Evolutionary conservation across 2,113 vertebrate genomes (phyloP), one percentile per base, ranked within the genome.

Genomic region (Caretta caretta): DNA sequence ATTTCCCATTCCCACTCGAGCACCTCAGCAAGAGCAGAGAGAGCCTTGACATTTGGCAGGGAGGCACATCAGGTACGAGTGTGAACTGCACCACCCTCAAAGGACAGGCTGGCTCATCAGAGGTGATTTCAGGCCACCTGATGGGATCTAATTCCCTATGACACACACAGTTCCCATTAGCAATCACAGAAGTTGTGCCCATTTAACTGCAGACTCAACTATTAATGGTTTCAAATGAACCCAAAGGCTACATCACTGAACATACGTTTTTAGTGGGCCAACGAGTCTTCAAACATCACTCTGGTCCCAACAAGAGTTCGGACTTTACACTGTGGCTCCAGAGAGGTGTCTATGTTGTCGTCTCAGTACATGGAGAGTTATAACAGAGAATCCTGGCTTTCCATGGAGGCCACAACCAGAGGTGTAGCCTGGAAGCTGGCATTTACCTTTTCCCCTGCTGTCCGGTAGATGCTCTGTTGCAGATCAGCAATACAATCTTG

Each of bases 381-480:
- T 17, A 69, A 20, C n/a, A 38, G n/a, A 5, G 35, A 72, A 72
- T 19, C 27, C 14, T 31, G 48, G 46, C 29, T 29, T 49, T 16
- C 46, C 50, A 4, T 35, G 27, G 31, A n/a, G n/a, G 50, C 80
- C 19, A 31, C 10, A 11, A 24, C 6, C n/a, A 53, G 56, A 38
- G 65, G 7, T 1, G 9, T 11, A 16, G 65, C 25, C 20, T 9
- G 29, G 27, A 54, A 25, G 25, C 17, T 16, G 29, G 42, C 51
- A 38, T 17, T 96, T 98, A 99, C 99, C 99, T 99, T 97, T 98
- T 99, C 90, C 99, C 99, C 94, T 99, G 99, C 95, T 99, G 99
- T 86, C 99, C 99, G 14, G 98, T 98, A 92, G 99, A 99, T 1
- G 99, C 99, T 96, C 99, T 97, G 97, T 99, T 99, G 96, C 99